These are phyloP conservation scores for Orthosia gracilis DNA, from an alignment of 2,888 invertebrate genomes.

Conservation along the genomic window DNA sequence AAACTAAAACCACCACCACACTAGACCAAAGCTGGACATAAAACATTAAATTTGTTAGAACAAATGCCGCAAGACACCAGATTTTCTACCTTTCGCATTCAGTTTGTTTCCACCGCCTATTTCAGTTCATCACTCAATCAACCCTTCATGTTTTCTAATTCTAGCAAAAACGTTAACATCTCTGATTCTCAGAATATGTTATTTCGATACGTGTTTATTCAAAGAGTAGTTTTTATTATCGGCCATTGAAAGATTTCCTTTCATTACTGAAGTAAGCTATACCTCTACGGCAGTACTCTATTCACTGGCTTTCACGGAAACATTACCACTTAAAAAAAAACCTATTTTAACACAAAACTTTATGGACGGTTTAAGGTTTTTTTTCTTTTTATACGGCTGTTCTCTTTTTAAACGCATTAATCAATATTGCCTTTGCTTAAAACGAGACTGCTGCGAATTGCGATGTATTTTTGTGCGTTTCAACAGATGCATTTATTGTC, in stretches of 20 bases:
- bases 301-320: slow-evolving; percentile 42
- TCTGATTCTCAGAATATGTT: slow-evolving; percentile 28
- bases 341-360: slow-evolving; percentile 47
- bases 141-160: slow-evolving; percentile 27
- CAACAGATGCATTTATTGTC: slow-evolving; percentile 9
- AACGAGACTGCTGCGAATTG: neutral
- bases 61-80: neutral
- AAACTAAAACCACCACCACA: neutral
- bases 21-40: neutral
- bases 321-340: slow-evolving; percentile 54
- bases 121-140: slow-evolving; percentile 36
- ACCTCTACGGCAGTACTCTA: slow-evolving; percentile 14
- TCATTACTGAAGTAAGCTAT: slow-evolving; percentile 41
- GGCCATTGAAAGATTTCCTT: slow-evolving; percentile 38
- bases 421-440: slow-evolving; percentile 15
- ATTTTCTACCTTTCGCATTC: neutral
- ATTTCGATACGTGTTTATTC: slow-evolving; percentile 34
- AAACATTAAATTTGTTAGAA: no score
- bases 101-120: slow-evolving; percentile 6
- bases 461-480: slow-evolving; percentile 12
- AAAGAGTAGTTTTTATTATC: slow-evolving; percentile 15
- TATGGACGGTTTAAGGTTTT: slow-evolving; percentile 41
- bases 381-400: slow-evolving; percentile 34
- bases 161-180: slow-evolving; percentile 37
- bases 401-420: slow-evolving; percentile 39